Conservation (phyloP, 1,140 invertebrate species). For the roundworm (Caenorhabditis elegans) region WBcel235 BX284605.5:19998501-19999000, state of each 20-base stretch:
- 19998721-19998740: not conserved
- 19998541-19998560: no score
- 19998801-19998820: constrained; percentile 25
- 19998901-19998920: constrained; percentile 20
- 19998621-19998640: no score
- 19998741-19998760: constrained; percentile 10
- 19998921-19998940: constrained; percentile 55
- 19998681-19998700: no score
- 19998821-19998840: constrained; percentile 34
- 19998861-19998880: not conserved
- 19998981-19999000: not conserved
- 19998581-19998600: no score
- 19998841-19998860: constrained; percentile 23
- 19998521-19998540: no score
- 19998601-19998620: no score
- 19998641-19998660: no score
- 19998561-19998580: no score
- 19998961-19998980: not conserved
- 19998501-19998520: no score
- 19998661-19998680: no score
- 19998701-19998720: no score
- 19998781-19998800: not conserved
- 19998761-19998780: not conserved
- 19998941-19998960: not conserved
- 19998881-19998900: not conserved